A percentile compares a stretch with the other conserved stretches of the same genome.
Evolutionary conservation across 2,888 invertebrate species (phyloP).

Genomic region (Drosophila anomalipes): DNA sequence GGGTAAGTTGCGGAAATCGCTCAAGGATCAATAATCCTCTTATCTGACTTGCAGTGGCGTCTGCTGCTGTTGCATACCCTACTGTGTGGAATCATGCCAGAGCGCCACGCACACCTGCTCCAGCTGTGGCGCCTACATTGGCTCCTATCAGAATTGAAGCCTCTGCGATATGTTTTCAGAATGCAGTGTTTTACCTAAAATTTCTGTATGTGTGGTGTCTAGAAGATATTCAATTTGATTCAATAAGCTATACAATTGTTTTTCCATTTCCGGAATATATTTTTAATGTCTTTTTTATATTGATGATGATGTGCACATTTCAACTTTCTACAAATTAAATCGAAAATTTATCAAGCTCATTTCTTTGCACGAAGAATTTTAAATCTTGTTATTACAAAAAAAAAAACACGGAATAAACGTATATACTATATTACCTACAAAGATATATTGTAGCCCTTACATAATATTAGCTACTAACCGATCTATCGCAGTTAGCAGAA

Average conservation of each 20-base stretch:
- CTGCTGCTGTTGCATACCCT: constrained; percentile 78
- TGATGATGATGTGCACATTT: neutral
- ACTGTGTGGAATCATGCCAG: constrained; percentile 76
- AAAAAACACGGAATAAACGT: neutral
- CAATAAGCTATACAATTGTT: neutral
- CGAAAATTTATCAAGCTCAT: neutral
- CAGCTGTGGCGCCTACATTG: constrained; percentile 76
- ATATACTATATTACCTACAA: neutral
- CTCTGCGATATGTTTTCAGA: neutral
- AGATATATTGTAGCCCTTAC: neutral
- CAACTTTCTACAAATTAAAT: neutral
- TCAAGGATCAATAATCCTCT: neutral
- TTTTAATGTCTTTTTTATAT: neutral
- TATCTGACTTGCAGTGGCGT: constrained; percentile 44
- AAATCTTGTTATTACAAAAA: neutral
- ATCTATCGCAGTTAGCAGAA: neutral
- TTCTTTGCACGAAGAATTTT: neutral
- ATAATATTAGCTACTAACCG: too few species aligned
- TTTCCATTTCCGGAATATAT: neutral
- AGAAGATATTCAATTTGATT: neutral
- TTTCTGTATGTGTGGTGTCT: neutral
- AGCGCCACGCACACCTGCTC: constrained; percentile 77
- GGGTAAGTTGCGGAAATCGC: constrained; percentile 44
- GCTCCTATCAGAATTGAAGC: constrained; percentile 64
- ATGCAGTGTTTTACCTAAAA: neutral